These are phyloP conservation scores for Phalanger gymnotis DNA, from an alignment of 2,797 vertebrate species.

Conservation along the genomic window DNA sequence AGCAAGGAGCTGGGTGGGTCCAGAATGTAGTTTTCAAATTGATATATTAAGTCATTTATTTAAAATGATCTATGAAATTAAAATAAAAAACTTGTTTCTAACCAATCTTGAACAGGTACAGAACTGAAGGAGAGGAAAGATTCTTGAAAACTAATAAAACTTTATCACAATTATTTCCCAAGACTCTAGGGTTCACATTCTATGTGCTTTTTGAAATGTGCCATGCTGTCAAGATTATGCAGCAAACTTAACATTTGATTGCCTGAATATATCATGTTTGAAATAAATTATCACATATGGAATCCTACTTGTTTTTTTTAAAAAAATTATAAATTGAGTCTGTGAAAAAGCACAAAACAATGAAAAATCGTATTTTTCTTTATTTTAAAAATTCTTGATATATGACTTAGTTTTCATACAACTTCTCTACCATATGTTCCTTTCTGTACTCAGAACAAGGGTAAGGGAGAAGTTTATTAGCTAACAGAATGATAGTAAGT, in stretches of 20 bases:
- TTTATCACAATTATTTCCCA: neutral
- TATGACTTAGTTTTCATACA: neutral
- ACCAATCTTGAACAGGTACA: neutral
- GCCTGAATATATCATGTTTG: conserved; percentile 33
- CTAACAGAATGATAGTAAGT: neutral
- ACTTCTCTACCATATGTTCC: neutral
- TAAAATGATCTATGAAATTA: neutral
- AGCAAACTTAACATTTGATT: neutral
- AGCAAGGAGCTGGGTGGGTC: neutral
- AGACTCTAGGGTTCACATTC: neutral
- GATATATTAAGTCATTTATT: conserved; percentile 18
- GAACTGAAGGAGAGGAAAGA: neutral
- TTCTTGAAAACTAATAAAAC: conserved; percentile 32
- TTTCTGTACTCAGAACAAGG: neutral
- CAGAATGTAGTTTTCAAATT: neutral
- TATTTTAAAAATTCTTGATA: conserved; percentile 3
- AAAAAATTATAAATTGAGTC: neutral
- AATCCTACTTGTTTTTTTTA: conserved; percentile 44
- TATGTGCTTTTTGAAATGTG: conserved; percentile 29
- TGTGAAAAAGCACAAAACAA: conserved; percentile 31
- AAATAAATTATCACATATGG: conserved; percentile 47
- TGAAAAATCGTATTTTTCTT: conserved; percentile 12
- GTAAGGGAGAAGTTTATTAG: neutral
- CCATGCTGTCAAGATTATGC: neutral
- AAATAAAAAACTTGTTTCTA: neutral